A percentile compares a stretch with the other conserved stretches of the same genome.
Conservation (phyloP, 2,888 invertebrate species). For the Chrysopilus asiliformis region DNA sequence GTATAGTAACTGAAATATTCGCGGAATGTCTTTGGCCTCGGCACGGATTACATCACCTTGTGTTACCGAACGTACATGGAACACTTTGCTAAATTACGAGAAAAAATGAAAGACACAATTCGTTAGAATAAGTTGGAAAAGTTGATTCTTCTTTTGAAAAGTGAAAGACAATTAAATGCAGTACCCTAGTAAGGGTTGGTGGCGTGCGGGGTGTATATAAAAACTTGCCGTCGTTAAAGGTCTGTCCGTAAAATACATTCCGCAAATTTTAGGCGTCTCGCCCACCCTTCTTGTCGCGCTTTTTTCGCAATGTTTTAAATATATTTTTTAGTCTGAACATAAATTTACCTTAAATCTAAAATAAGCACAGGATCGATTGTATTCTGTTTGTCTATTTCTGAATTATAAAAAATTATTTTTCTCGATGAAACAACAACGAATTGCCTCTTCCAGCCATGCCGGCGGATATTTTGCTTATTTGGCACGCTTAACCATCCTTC, state of each 20-base stretch:
- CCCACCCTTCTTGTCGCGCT: not conserved
- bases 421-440: constrained; percentile 93
- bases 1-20: constrained; percentile 94
- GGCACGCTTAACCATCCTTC: constrained; percentile 96
- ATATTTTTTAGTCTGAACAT: too few species aligned
- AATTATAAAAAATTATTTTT: constrained; percentile 94
- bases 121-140: not conserved
- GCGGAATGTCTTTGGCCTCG: constrained; percentile 97
- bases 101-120: not conserved
- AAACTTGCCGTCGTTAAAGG: too few species aligned
- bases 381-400: constrained; percentile 86
- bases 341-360: constrained; percentile 83
- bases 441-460: constrained; percentile 95
- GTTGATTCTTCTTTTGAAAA: not conserved
- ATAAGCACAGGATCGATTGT: constrained; percentile 83
- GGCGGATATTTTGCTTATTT: constrained; percentile 85
- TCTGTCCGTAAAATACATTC: too few species aligned
- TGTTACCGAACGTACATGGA: constrained; percentile 95
- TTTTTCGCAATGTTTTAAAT: too few species aligned
- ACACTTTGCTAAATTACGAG: constrained; percentile 66
- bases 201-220: too few species aligned
- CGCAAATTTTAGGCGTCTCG: too few species aligned
- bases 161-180: not conserved
- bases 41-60: constrained; percentile 98
- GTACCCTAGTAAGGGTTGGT: too few species aligned